phyloP scores from a whole-genome alignment of 2,113 vertebrate species.

The Saimiri boliviensis region DNA sequence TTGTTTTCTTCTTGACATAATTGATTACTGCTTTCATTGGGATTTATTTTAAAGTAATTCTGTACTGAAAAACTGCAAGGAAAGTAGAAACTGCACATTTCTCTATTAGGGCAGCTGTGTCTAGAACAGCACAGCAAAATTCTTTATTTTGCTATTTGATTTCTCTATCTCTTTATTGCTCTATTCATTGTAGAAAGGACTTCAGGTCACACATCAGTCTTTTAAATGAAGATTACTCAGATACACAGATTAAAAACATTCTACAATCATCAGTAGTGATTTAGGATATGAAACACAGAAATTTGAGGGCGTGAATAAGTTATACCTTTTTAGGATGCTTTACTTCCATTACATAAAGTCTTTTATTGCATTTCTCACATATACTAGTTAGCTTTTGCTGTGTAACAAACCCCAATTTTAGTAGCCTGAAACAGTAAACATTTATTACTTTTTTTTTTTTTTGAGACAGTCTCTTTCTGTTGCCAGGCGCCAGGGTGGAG shows the following conservation, averaged over 20 bases:
- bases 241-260: conserved; percentile 33
- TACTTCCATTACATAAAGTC: not conserved
- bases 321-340: not conserved
- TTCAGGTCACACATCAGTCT: conserved; percentile 58
- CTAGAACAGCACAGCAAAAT: conserved; percentile 51
- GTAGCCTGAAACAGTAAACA: not conserved
- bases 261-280: not conserved
- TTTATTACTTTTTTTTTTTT: not conserved
- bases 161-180: conserved; percentile 54
- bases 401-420: conserved; percentile 21
- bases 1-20: conserved; percentile 75
- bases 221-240: not conserved
- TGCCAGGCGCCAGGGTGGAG: too few species aligned
- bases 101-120: conserved; percentile 55
- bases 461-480: too few species aligned
- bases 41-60: conserved; percentile 76
- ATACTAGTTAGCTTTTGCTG: not conserved
- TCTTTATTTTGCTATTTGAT: conserved; percentile 43
- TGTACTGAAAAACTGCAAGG: conserved; percentile 64
- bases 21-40: conserved; percentile 70
- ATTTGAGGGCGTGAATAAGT: not conserved
- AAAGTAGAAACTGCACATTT: conserved; percentile 60
- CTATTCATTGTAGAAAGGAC: conserved; percentile 56
- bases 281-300: not conserved
- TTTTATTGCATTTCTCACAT: not conserved